Evolutionary conservation across 2,888 invertebrate species (phyloP), one percentile per base, ranked within the genome.

Genomic region (Cosmia trapezina): DNA sequence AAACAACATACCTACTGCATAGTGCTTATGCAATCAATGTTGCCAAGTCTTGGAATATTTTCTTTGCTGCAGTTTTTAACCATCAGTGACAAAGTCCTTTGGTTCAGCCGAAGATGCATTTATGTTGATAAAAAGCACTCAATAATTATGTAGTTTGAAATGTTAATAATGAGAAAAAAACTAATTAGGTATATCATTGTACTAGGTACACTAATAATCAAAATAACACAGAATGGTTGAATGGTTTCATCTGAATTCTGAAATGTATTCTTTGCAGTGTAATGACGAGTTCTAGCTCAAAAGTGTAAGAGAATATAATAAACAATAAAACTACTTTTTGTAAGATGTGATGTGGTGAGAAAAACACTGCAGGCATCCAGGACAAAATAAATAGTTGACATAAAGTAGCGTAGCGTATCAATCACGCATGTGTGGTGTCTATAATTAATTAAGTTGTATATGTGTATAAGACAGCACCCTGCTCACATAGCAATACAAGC

Each of bases 1-100:
- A 43, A 62, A 53, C 22, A 63, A 59, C 5, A 17, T 37, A 43
- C 9, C n/a, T 47, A 74, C 49, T 56, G 43, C 33, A 49, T 41
- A 41, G 41, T 41, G 41, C 41, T 4, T 61, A 61, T 12, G n/a
- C 22, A 49, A 41, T 47, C 9, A 59, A 51, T 28, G 49, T 43
- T 8, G 56, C 19, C 0, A 1, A n/a, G 41, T 57, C 0, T 14
- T 57, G 12, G 28, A 51, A 43, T 22, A 53, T 33, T 33, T 33
- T 5, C 33, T 45, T 45, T 45, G n/a, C 8, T n/a, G 22, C 19
- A 51, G 4, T n/a, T 41, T 14, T 11, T 9, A 28, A n/a, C 37
- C 19, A 19, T 9, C 3, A 19, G 28, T 43, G 19, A 56, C 28
- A 6, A 22, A 49, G 6, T 28, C 6, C 7, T 33, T 19, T 45